Evolutionary conservation across 2,113 vertebrate genomes (phyloP).

Genomic region (Corvus cornix): DNA sequence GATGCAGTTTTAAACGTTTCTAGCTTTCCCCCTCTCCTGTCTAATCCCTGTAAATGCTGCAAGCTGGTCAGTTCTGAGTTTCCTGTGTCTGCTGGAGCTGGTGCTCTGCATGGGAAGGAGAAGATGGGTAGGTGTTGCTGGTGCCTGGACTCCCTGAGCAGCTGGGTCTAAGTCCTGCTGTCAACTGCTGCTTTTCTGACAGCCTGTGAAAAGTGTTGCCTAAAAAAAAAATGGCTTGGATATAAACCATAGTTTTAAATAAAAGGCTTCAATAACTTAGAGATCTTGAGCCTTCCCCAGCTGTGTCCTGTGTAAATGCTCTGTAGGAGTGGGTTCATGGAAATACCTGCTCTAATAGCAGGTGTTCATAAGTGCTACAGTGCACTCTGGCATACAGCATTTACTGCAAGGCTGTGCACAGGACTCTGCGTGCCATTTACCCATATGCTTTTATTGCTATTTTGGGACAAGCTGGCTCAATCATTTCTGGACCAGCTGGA

Average conservation of each 20-base stretch:
- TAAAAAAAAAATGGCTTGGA: not conserved
- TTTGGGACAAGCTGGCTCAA: slow-evolving; percentile 25
- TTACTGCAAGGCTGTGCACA: not conserved
- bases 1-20: slow-evolving; percentile 5
- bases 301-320: not conserved
- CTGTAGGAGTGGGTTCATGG: not conserved
- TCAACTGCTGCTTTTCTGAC: not conserved
- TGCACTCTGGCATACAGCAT: not conserved
- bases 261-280: not conserved
- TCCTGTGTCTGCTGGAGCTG: not conserved
- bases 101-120: not conserved
- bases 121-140: not conserved
- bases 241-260: not conserved
- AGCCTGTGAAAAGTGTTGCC: not conserved
- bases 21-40: not conserved
- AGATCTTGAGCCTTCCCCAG: not conserved
- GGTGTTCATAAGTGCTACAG: not conserved
- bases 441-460: slow-evolving; percentile 45
- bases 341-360: not conserved
- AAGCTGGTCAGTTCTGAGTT: not conserved
- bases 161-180: not conserved
- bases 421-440: not conserved
- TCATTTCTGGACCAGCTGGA: slow-evolving; percentile 41
- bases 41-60: slow-evolving; percentile 17
- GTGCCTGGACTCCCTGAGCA: not conserved